phyloP scores from a whole-genome alignment of 2,888 invertebrate species.

The Aleiodes testaceus region DNA sequence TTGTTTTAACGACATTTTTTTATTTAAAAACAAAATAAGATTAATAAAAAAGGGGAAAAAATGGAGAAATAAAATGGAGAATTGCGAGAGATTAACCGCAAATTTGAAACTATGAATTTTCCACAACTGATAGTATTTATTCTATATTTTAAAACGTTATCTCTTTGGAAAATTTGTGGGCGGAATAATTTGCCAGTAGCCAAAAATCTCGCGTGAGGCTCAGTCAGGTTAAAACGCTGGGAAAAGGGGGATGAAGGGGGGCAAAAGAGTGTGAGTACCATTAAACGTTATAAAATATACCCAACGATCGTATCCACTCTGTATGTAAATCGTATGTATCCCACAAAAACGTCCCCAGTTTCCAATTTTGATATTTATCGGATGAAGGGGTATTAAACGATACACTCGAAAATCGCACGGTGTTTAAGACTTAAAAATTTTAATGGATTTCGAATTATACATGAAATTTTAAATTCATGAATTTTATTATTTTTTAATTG shows the following conservation, averaged over 20 bases:
- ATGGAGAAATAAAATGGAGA: no score
- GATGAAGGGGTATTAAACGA: slow-evolving; percentile 4
- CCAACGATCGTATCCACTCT: slow-evolving; percentile 21
- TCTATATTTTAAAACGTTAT: slow-evolving; percentile 7
- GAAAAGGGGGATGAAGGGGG: no score
- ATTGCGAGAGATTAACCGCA: slow-evolving; percentile 1
- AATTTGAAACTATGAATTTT: slow-evolving; percentile 3
- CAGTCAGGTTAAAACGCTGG: background rate
- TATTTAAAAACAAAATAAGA: no score
- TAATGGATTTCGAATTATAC: no score
- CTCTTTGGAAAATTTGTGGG: slow-evolving; percentile 4
- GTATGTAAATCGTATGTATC: slow-evolving; percentile 24
- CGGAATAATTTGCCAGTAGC: slow-evolving; percentile 14
- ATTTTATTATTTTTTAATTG: no score
- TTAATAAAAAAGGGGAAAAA: no score
- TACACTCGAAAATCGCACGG: background rate
- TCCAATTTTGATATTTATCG: slow-evolving; percentile 9
- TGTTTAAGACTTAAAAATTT: no score
- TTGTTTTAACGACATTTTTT: no score
- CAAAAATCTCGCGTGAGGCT: slow-evolving; percentile 14
- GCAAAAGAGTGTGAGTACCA: background rate
- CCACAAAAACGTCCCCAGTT: background rate
- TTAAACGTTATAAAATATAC: slow-evolving; percentile 17
- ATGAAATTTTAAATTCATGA: no score
- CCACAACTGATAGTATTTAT: background rate